A percentile compares a stretch with the other conserved stretches of the same genome.
phyloP scores from a whole-genome alignment of 2,888 invertebrate genomes.

The Agrotis clavis region DNA sequence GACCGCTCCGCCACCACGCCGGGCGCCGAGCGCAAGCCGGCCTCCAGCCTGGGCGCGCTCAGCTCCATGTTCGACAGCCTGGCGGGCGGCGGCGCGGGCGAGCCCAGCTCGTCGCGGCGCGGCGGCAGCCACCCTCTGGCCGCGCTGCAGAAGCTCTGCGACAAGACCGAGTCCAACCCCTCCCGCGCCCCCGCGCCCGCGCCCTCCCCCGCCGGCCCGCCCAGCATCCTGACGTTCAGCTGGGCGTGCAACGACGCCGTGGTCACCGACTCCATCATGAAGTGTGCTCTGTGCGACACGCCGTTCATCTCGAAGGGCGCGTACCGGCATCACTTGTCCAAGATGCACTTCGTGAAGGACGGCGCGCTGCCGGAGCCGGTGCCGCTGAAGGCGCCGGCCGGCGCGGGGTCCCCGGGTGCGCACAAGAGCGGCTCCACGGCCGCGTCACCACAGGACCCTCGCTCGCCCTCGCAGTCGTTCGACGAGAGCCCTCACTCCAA shows the following conservation, averaged over 20 bases:
- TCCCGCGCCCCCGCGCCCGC: conserved; percentile 90
- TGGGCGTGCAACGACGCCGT: conserved; percentile 99
- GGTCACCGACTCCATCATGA: conserved; percentile 97
- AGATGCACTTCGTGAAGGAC: conserved; percentile 98
- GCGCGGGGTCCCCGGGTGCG: conserved; percentile 85
- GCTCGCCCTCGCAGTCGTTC: conserved; percentile 92
- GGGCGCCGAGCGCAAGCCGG: conserved; percentile 92
- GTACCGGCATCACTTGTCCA: conserved; percentile 98
- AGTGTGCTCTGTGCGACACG: conserved; percentile 98
- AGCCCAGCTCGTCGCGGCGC: conserved; percentile 92
- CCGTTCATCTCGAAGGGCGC: conserved; percentile 99
- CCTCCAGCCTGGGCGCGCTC: conserved; percentile 95
- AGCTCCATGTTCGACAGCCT: conserved; percentile 98
- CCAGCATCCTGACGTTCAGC: conserved; percentile 97
- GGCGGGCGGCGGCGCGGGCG: conserved; percentile 90
- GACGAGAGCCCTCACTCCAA: conserved; percentile 99
- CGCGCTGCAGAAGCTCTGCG: conserved; percentile 98
- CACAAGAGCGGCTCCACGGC: conserved; percentile 86
- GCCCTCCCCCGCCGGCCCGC: conserved; percentile 93
- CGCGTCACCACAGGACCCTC: conserved; percentile 90
- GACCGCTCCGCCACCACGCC: conserved; percentile 95
- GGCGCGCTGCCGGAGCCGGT: conserved; percentile 96
- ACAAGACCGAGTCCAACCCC: conserved; percentile 96
- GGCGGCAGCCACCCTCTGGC: conserved; percentile 97
- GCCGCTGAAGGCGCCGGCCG: conserved; percentile 90